Evolutionary conservation across 2,797 vertebrate species (phyloP), one percentile per base, ranked within the genome.

Genomic region (Oreochromis grahami): DNA sequence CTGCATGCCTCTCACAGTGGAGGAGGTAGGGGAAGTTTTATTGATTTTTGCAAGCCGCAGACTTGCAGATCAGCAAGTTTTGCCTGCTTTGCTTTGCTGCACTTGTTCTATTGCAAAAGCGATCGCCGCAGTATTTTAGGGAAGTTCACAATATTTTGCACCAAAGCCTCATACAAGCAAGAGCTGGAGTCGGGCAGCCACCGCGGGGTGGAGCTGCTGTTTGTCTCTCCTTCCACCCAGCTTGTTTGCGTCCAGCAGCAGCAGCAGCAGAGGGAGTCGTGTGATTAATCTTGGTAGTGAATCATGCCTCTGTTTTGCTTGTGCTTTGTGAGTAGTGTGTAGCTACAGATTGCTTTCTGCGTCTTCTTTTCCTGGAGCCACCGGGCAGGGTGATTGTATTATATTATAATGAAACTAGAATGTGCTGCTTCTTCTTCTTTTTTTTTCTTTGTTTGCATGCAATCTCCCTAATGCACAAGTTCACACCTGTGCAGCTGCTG

Each of bases 1-100:
- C 96, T 99, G 98, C 90, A 99, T 99, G 98, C 98, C 98, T 52
- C 97, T 99, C 89, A 97, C 98, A n/a, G 98, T 99, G 92, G 98
- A 98, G 91, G 98, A 99, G 98, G 98, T 99, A 97, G 95, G 97
- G 79, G 74, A 91, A 91, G 76, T 93, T 93, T 85, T 45, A 43
- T 43, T 76, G 2, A 1, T 43, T 26, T 63, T 63, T 63, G 10
- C 32, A 58, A 5, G 2, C 13, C 3, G 13, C 32, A 43, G 14
- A 41, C 29, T 4, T 77, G 26, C 19, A 38, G 21, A 15, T 24
- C 19, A 17, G 13, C 34, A 26, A 45, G 53, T 76, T 79, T 19
- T 43, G 14, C 52, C 36, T 52, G 10, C 6, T 58, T n/a, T 52
- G 13, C 14, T 58, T 34, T 34, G 2, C n/a, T 63, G 55, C 13